Percentiles rank a stretch among this genome's conserved stretches.
These are phyloP conservation scores for Pantala flavescens DNA, from an alignment of 1,140 invertebrate genomes.

Conservation along the genomic window DNA sequence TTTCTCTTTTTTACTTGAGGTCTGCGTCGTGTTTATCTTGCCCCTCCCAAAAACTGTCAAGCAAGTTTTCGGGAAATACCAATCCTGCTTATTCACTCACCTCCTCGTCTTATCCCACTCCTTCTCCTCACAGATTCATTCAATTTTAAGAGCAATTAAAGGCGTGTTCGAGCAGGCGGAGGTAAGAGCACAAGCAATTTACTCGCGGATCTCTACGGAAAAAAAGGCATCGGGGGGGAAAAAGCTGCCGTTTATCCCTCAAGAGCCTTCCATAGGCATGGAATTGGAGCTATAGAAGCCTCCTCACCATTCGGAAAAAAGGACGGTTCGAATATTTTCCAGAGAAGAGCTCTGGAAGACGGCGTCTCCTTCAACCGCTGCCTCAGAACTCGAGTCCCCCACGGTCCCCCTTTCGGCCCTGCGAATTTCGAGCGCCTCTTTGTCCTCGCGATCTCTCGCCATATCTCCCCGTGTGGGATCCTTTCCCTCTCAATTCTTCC, in stretches of 20 bases:
- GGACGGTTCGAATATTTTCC: not conserved
- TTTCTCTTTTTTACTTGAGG: no score
- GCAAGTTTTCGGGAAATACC: not conserved
- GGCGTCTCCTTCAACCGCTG: not conserved
- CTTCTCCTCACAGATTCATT: not conserved
- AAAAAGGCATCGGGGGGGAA: not conserved
- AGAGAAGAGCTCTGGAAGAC: not conserved
- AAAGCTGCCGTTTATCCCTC: constrained; percentile 8
- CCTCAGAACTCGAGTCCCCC: not conserved
- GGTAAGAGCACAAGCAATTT: constrained; percentile 5
- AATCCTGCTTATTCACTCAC: not conserved
- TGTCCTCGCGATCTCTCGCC: not conserved
- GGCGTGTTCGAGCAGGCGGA: not conserved
- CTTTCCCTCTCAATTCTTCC: not conserved
- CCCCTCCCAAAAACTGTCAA: not conserved
- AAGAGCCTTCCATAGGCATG: not conserved
- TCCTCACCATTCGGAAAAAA: constrained; percentile 1
- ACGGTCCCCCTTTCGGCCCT: not conserved
- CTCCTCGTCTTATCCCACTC: not conserved
- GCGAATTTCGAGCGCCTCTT: not conserved
- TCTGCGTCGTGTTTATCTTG: not conserved
- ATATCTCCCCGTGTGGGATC: not conserved
- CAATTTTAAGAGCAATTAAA: not conserved
- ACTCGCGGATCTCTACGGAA: not conserved
- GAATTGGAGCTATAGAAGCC: not conserved